phyloP scores from a whole-genome alignment of 1,140 invertebrate genomes.

The Coenobita brevimanus region DNA sequence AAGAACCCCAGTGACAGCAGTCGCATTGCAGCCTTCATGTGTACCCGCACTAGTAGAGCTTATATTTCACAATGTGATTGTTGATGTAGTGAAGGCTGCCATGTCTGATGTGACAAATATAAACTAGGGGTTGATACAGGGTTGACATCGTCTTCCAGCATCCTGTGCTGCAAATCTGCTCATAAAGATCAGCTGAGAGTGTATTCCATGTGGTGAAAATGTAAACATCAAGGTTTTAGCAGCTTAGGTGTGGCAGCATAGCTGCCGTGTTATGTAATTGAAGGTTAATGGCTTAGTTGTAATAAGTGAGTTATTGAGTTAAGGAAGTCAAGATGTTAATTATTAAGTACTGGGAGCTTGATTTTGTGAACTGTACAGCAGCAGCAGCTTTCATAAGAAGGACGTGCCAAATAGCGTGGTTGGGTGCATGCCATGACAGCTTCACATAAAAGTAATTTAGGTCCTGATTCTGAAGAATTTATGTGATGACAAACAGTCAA shows the following conservation, averaged over 20 bases:
- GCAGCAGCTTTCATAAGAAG: slow-evolving; percentile 56
- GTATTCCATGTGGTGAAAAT: slow-evolving; percentile 63
- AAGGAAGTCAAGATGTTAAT: slow-evolving; percentile 65
- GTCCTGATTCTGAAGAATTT: slow-evolving; percentile 47
- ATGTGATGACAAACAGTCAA: slow-evolving; percentile 47
- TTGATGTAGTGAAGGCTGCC: slow-evolving; percentile 65
- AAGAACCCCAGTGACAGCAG: slow-evolving; percentile 49
- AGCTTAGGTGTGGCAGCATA: slow-evolving; percentile 66
- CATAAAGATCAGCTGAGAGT: slow-evolving; percentile 63
- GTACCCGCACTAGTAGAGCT: slow-evolving; percentile 64
- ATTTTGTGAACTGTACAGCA: slow-evolving; percentile 66
- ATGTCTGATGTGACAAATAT: slow-evolving; percentile 32
- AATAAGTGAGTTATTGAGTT: slow-evolving; percentile 63
- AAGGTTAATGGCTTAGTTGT: slow-evolving; percentile 67
- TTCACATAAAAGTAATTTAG: slow-evolving; percentile 28
- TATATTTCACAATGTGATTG: slow-evolving; percentile 63
- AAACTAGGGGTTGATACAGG: slow-evolving; percentile 57
- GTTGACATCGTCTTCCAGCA: slow-evolving; percentile 65
- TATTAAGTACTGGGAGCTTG: slow-evolving; percentile 66
- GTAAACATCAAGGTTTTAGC: slow-evolving; percentile 60
- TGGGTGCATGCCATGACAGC: slow-evolving; percentile 34
- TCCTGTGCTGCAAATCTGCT: slow-evolving; percentile 61
- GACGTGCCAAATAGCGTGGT: slow-evolving; percentile 63
- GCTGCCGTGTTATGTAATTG: slow-evolving; percentile 67
- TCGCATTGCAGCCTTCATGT: slow-evolving; percentile 61